phyloP scores from a whole-genome alignment of 2,888 invertebrate species.

The Drosophila birchii region DNA sequence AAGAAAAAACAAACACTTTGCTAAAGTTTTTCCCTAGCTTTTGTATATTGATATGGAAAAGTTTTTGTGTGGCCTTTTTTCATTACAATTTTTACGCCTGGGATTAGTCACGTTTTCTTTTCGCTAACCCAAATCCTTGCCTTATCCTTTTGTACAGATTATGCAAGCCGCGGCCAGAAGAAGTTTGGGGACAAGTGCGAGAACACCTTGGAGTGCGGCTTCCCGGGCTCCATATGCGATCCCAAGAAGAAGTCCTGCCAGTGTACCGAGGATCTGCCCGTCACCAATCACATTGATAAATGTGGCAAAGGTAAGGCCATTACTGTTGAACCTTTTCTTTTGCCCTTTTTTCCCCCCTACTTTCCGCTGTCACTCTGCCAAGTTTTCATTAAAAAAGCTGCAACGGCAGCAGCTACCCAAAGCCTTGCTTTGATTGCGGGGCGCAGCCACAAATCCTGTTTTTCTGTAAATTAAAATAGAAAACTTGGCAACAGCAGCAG shows the following conservation, averaged over 20 bases:
- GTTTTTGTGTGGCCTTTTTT: conserved; percentile 62
- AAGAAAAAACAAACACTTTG: conserved; percentile 54
- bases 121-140: conserved; percentile 8
- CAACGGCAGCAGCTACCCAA: conserved; percentile 58
- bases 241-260: conserved; percentile 89
- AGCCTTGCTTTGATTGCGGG: conserved; percentile 59
- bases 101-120: conserved; percentile 56
- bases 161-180: conserved; percentile 87
- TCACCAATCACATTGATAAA: conserved; percentile 93
- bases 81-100: conserved; percentile 70
- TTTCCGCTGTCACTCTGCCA: conserved; percentile 68
- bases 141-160: conserved; percentile 82
- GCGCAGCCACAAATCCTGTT: conserved; percentile 47
- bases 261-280: conserved; percentile 89
- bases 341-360: conserved; percentile 10
- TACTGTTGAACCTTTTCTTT: neutral
- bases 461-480: conserved; percentile 61
- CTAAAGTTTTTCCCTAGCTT: conserved; percentile 30
- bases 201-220: conserved; percentile 90
- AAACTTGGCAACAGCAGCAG: conserved; percentile 52
- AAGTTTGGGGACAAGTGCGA: conserved; percentile 92
- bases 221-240: conserved; percentile 90
- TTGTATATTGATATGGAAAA: conserved; percentile 56
- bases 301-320: conserved; percentile 91
- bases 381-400: conserved; percentile 71